Conservation (phyloP, 2,888 invertebrate genomes). For the Tridacna crocea region DNA sequence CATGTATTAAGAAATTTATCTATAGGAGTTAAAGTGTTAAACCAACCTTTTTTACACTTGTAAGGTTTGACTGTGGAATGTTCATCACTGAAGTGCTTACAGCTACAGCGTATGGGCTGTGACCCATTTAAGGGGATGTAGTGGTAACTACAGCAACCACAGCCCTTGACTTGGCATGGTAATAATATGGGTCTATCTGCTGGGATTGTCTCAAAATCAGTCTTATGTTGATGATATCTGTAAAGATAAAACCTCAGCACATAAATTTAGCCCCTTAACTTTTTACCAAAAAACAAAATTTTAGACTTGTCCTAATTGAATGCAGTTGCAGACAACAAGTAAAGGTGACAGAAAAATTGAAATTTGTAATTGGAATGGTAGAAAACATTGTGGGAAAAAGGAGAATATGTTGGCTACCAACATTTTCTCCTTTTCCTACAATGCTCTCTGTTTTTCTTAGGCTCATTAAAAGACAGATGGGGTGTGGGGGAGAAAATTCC, state of each 20-base stretch:
- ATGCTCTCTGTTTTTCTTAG: no score
- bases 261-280: no score
- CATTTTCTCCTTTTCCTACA: neutral
- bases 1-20: no score
- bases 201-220: constrained; percentile 81
- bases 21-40: no score
- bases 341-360: no score
- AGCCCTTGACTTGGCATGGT: constrained; percentile 80
- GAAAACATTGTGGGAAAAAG: constrained; percentile 2
- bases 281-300: no score
- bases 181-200: constrained; percentile 75
- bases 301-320: no score
- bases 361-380: no score
- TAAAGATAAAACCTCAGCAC: constrained; percentile 1
- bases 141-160: constrained; percentile 81
- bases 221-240: constrained; percentile 82
- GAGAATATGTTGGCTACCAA: neutral
- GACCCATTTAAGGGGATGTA: constrained; percentile 82
- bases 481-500: no score
- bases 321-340: no score
- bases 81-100: constrained; percentile 83
- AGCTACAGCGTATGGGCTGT: constrained; percentile 81
- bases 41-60: constrained; percentile 80
- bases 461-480: no score
- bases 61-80: constrained; percentile 78